A percentile compares a stretch with the other conserved stretches of the same genome.
phyloP scores from a whole-genome alignment of 2,113 vertebrate genomes.

The Cyphomyrus discorhynchus region DNA sequence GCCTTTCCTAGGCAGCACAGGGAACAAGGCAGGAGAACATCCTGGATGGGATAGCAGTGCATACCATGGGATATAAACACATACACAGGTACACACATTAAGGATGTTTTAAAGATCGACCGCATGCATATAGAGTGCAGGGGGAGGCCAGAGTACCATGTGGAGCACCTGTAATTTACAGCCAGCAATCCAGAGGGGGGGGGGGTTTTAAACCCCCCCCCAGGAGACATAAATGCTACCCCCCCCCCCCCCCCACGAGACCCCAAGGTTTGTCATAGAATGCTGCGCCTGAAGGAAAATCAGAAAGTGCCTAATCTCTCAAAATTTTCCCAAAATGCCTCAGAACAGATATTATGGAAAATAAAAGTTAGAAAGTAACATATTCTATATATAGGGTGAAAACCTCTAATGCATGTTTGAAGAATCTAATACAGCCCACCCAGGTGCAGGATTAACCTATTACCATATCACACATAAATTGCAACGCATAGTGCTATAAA shows the following conservation, averaged over 20 bases:
- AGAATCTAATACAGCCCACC: neutral
- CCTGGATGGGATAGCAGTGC: neutral
- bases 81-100: neutral
- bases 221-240: neutral
- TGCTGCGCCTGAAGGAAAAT: neutral
- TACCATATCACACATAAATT: neutral
- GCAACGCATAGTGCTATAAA: conserved; percentile 18
- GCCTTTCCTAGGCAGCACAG: neutral
- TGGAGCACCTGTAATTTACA: no score
- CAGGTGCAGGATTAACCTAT: neutral
- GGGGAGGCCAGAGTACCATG: neutral
- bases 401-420: neutral
- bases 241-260: neutral
- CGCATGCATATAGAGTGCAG: neutral
- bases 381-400: neutral
- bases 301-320: neutral
- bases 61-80: neutral
- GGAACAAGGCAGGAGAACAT: neutral
- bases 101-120: neutral
- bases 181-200: no score
- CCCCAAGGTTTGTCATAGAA: neutral
- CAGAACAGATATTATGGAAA: neutral
- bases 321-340: neutral
- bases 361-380: neutral
- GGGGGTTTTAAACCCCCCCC: no score